Base-by-base conservation (phyloP, 2,888 invertebrate species). In the Empis livida region DNA sequence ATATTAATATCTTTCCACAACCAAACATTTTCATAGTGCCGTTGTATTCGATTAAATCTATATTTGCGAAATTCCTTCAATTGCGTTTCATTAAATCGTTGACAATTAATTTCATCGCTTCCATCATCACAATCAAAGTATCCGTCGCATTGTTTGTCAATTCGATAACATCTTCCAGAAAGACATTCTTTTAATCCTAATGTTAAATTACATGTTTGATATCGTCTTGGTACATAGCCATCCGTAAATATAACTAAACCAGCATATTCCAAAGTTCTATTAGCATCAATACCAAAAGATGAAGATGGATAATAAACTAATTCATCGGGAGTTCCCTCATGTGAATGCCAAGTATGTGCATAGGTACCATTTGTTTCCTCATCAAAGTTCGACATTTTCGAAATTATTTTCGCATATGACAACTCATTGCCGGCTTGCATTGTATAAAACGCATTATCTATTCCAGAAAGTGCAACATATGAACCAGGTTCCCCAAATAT, bases 21-120 rank as follows among this genome's bases (percentile, higher is more conserved):
- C 95, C 95, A 96, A 48, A 88, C 86, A 68, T 93, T 92, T 59
- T 93, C 91, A 68, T 93, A 95, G 63, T 92, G 88, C 0, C 94
- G 76, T 62, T 88, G 84, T 49, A 93, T 80, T 50, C 91, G 78
- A 69, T 89, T 94, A 66, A 90, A 90, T 3, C 93, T 78, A 55
- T 68, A 68, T 65, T 88, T 86, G 53, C 90, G 75, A 73, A 87
- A 92, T 57, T 80, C 72, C 0, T 75, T 61, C 53, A 90, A 65
- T 52, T 85, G 83, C 9, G 84, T 84, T 35, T 73, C 73, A 56
- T 82, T 81, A 51, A 78, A 77, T 27, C 51, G 67, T 62, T 71
- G 65, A 75, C 93, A 93, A 49, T 78, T 79, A 2, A 82, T 70
- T 71, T 93, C 93, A 61, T 93, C 93, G 0, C 87, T 85, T 20